phyloP scores from a whole-genome alignment of 2,888 invertebrate species.

The Hyles lineata region DNA sequence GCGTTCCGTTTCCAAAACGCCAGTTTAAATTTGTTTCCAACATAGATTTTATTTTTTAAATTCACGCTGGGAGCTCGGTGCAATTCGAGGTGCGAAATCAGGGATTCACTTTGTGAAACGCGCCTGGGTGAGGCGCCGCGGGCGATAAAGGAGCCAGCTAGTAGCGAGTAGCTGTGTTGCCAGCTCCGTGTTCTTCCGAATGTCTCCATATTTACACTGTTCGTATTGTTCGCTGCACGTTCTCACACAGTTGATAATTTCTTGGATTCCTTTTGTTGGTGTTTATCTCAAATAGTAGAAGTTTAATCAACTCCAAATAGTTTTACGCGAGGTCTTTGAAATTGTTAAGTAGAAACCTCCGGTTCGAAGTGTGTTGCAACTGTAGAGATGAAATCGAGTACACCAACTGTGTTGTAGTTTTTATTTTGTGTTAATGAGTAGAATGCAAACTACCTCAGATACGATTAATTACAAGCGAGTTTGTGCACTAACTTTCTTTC shows the following conservation, averaged over 20 bases:
- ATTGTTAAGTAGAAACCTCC: too few species aligned
- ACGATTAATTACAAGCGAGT: too few species aligned
- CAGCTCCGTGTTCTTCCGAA: not conserved
- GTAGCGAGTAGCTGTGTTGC: conserved; percentile 6
- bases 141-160: conserved; percentile 10
- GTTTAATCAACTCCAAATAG: too few species aligned
- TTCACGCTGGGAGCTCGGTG: conserved; percentile 45
- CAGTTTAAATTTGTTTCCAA: conserved; percentile 56
- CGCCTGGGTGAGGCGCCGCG: conserved; percentile 34
- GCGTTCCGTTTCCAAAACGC: conserved; percentile 50
- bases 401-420: too few species aligned
- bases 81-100: conserved; percentile 66
- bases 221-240: not conserved
- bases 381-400: too few species aligned
- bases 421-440: too few species aligned
- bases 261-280: not conserved
- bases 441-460: too few species aligned
- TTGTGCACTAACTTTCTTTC: not conserved
- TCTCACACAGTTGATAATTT: not conserved
- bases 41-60: conserved; percentile 62
- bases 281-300: too few species aligned
- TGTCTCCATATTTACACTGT: conserved; percentile 11
- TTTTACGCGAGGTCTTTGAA: too few species aligned
- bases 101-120: conserved; percentile 62
- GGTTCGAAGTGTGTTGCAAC: too few species aligned